A percentile compares a stretch with the other conserved stretches of the same genome.
phyloP scores from a whole-genome alignment of 2,888 invertebrate genomes.

The Cepaea hortensis region DNA sequence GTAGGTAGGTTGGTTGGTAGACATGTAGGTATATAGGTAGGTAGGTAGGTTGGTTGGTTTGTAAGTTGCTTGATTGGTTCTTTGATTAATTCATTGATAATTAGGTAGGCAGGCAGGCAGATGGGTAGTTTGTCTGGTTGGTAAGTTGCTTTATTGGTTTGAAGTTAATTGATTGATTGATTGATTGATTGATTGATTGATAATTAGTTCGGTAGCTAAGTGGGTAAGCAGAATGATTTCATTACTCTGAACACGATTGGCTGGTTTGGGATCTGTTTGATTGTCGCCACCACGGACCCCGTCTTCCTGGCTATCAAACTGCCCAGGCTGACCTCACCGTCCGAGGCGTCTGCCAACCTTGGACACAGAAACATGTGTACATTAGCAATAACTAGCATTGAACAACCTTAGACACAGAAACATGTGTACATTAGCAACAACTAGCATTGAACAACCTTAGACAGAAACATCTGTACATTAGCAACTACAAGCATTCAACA shows the following conservation, averaged over 20 bases:
- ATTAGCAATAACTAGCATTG: no score
- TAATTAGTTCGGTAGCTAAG: background rate
- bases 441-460: no score
- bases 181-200: background rate
- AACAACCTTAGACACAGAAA: no score
- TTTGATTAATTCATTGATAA: background rate
- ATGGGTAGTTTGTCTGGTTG: background rate
- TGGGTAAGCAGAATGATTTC: background rate
- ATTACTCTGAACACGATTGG: slow-evolving; percentile 62
- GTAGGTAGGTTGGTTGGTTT: background rate
- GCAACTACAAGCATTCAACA: no score
- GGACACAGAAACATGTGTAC: background rate
- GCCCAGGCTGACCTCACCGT: no score
- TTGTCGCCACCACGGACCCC: slow-evolving; percentile 58
- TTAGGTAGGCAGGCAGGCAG: background rate
- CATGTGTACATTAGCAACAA: no score
- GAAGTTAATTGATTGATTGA: background rate
- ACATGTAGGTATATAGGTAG: background rate
- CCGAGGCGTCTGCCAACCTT: slow-evolving; percentile 47
- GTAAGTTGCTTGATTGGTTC: background rate
- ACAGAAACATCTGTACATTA: no score
- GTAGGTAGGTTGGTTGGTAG: background rate
- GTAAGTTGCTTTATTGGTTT: background rate
- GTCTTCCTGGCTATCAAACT: slow-evolving; percentile 40
- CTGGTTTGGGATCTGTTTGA: slow-evolving; percentile 66